phyloP scores from a whole-genome alignment of 2,113 vertebrate genomes.

The Xiphophorus maculatus region DNA sequence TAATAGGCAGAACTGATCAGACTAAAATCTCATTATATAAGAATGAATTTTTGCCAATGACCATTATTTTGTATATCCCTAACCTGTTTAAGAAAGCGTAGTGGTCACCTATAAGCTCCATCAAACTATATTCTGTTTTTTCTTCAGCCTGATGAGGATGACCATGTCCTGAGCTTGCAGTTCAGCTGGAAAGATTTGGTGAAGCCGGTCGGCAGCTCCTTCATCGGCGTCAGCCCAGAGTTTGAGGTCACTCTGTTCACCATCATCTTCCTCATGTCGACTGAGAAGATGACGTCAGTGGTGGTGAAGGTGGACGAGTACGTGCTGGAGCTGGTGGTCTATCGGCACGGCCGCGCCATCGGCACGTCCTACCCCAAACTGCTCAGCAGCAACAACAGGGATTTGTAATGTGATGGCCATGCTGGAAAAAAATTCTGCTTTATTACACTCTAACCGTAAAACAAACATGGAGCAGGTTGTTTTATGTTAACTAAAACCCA shows the following conservation, averaged over 20 bases:
- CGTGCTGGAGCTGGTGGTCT: slow-evolving; percentile 83
- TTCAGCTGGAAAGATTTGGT: slow-evolving; percentile 88
- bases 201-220: slow-evolving; percentile 83
- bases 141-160: slow-evolving; percentile 84
- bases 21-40: no score
- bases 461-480: slow-evolving; percentile 6
- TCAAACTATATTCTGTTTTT: not conserved
- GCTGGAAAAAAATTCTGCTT: not conserved
- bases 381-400: slow-evolving; percentile 79
- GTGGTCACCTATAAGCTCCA: not conserved
- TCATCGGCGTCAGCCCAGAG: slow-evolving; percentile 86
- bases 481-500: slow-evolving; percentile 25
- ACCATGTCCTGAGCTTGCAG: slow-evolving; percentile 88
- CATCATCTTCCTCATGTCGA: slow-evolving; percentile 83
- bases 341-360: slow-evolving; percentile 79
- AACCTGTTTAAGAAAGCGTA: no score
- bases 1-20: no score
- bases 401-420: slow-evolving; percentile 41
- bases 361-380: slow-evolving; percentile 86
- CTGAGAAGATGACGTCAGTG: slow-evolving; percentile 74
- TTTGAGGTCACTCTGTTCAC: slow-evolving; percentile 88
- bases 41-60: no score
- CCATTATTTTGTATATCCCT: no score
- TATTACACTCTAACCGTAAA: slow-evolving; percentile 5
- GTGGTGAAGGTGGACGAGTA: slow-evolving; percentile 84